Conservation (phyloP, 1,140 invertebrate genomes). For the Rhynchophorus ferrugineus region DNA sequence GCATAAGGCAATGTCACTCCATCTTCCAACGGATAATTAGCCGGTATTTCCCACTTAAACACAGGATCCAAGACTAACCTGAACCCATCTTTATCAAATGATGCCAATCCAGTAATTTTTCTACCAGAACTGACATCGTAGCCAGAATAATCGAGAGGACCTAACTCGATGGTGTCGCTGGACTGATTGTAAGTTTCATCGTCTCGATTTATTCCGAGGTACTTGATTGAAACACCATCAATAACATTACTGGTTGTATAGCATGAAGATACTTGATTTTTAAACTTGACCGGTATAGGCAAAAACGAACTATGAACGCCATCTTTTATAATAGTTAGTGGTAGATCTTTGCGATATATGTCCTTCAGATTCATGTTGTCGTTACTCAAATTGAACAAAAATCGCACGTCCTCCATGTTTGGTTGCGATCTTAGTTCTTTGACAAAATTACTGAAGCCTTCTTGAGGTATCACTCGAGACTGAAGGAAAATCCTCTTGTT, state of each 20-base stretch:
- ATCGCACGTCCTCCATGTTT: slow-evolving; percentile 24
- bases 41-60: slow-evolving; percentile 50
- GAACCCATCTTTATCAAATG: slow-evolving; percentile 30
- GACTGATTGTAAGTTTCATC: slow-evolving; percentile 34
- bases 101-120: slow-evolving; percentile 33
- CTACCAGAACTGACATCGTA: slow-evolving; percentile 22
- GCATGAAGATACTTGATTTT: slow-evolving; percentile 23
- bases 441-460: slow-evolving; percentile 34
- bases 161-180: slow-evolving; percentile 20
- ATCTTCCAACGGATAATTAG: slow-evolving; percentile 50
- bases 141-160: slow-evolving; percentile 34
- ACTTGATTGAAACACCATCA: slow-evolving; percentile 26
- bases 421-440: slow-evolving; percentile 24
- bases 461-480: slow-evolving; percentile 28
- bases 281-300: slow-evolving; percentile 27
- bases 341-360: slow-evolving; percentile 28
- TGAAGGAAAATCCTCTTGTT: slow-evolving; percentile 28
- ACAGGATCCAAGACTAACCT: slow-evolving; percentile 33
- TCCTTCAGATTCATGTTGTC: slow-evolving; percentile 30
- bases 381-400: slow-evolving; percentile 32
- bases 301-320: slow-evolving; percentile 27
- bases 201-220: slow-evolving; percentile 32
- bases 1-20: slow-evolving; percentile 56
- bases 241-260: slow-evolving; percentile 18
- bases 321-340: slow-evolving; percentile 29